A percentile compares a stretch with the other conserved stretches of the same genome.
Evolutionary conservation across 1,140 invertebrate genomes (phyloP).

Genomic region (Periplaneta americana): DNA sequence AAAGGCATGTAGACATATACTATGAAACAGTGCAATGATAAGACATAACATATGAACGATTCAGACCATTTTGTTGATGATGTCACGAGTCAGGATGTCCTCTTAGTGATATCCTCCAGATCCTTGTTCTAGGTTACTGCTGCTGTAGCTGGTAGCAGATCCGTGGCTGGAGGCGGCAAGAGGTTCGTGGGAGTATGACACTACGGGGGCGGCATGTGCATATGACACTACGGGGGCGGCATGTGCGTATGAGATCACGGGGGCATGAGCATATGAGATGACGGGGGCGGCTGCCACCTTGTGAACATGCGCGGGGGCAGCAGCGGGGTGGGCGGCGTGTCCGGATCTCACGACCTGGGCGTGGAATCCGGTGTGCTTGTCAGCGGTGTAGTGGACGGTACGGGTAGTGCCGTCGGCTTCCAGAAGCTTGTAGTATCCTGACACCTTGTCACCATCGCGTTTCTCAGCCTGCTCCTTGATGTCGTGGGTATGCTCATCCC

Average conservation of each 20-base stretch:
- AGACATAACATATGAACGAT: too few species aligned
- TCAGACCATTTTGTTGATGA: too few species aligned
- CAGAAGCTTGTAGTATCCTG: not conserved
- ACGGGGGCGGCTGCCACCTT: not conserved
- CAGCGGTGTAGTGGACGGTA: not conserved
- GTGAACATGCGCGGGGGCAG: conserved; percentile 15
- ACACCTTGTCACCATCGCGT: not conserved
- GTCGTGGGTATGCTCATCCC: not conserved
- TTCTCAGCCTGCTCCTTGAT: not conserved
- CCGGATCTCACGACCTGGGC: not conserved
- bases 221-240: not conserved
- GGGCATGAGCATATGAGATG: not conserved
- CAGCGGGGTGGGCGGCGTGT: conserved; percentile 28
- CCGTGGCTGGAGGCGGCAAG: not conserved
- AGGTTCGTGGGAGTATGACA: too few species aligned
- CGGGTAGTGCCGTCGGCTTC: not conserved
- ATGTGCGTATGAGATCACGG: not conserved
- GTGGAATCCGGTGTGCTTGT: conserved; percentile 10
- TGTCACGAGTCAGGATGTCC: too few species aligned
- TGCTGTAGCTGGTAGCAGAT: too few species aligned
- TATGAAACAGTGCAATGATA: too few species aligned
- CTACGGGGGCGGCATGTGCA: not conserved
- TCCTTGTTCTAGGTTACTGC: too few species aligned
- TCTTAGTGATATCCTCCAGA: too few species aligned
- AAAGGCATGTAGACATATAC: too few species aligned